Conservation (phyloP, 2,888 invertebrate species). For the Ormyrus pomaceus region DNA sequence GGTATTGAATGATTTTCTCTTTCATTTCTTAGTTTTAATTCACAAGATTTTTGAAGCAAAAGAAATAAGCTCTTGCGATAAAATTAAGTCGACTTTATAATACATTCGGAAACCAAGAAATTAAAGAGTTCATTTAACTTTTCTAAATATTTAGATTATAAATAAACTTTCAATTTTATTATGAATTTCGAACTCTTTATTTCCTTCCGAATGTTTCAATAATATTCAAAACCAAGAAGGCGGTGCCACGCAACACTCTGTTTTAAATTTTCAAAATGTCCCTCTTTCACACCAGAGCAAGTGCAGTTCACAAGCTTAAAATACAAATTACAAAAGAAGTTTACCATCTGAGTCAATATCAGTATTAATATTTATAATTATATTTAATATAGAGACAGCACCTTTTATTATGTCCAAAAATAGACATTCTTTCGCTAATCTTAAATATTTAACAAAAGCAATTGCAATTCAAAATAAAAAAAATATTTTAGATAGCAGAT, state of each 20-base stretch:
- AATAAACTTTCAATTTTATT: conserved; percentile 15
- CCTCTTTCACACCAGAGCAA: background rate
- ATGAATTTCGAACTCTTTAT: conserved; percentile 9
- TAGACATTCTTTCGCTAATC: conserved; percentile 11
- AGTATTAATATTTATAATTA: conserved; percentile 14
- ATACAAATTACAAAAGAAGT: conserved; percentile 24
- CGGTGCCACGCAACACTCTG: conserved; percentile 60
- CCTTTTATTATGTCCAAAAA: conserved; percentile 12
- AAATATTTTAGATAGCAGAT: too few species aligned
- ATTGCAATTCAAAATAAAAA: too few species aligned
- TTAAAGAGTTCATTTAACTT: conserved; percentile 14
- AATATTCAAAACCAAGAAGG: conserved; percentile 32
- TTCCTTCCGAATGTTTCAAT: background rate
- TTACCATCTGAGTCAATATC: background rate
- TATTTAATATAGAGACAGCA: conserved; percentile 35
- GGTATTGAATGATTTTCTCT: conserved; percentile 1
- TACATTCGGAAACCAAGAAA: background rate
- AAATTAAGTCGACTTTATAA: background rate
- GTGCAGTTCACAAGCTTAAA: conserved; percentile 6
- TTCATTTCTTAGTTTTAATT: background rate
- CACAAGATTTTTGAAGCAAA: background rate
- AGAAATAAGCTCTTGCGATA: conserved; percentile 3
- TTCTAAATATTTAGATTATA: background rate
- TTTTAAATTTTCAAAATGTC: background rate
- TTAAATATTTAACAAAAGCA: too few species aligned